Conservation (phyloP, 2,888 invertebrate genomes). For the Brenthis hecate region DNA sequence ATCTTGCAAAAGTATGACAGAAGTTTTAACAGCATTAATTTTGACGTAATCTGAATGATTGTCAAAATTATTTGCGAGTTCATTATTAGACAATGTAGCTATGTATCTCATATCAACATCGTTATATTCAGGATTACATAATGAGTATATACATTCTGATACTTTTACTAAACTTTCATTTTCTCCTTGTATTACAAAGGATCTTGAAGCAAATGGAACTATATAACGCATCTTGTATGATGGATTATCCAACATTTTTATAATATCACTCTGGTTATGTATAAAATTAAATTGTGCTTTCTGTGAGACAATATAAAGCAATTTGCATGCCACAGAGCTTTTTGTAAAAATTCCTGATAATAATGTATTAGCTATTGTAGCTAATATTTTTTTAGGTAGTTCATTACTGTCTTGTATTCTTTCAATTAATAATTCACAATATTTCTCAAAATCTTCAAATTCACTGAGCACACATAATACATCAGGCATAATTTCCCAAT, state of each 20-base stretch:
- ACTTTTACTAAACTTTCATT: conserved; percentile 45
- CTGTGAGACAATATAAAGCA: conserved; percentile 60
- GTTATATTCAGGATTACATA: conserved; percentile 58
- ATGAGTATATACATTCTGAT: conserved; percentile 50
- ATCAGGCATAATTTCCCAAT: conserved; percentile 53
- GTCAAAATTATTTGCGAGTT: conserved; percentile 54
- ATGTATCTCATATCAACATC: conserved; percentile 69
- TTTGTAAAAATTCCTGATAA: conserved; percentile 47
- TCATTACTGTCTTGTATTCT: conserved; percentile 49
- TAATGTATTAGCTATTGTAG: conserved; percentile 49
- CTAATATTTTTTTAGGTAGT: conserved; percentile 44
- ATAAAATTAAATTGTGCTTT: conserved; percentile 45
- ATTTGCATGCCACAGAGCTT: conserved; percentile 57
- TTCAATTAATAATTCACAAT: conserved; percentile 51
- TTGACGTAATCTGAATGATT: conserved; percentile 54
- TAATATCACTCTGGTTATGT: conserved; percentile 41
- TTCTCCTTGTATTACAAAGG: conserved; percentile 41
- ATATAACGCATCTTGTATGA: conserved; percentile 60
- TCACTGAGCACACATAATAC: conserved; percentile 50
- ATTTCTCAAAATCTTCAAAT: conserved; percentile 55
- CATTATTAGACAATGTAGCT: conserved; percentile 67
- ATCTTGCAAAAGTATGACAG: conserved; percentile 78
- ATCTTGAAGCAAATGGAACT: conserved; percentile 60
- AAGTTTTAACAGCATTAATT: conserved; percentile 61
- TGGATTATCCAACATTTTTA: conserved; percentile 44